Evolutionary conservation across 2,113 vertebrate species (phyloP), one percentile per base, ranked within the genome.

Genomic region (Tretioscincus oriximinensis): DNA sequence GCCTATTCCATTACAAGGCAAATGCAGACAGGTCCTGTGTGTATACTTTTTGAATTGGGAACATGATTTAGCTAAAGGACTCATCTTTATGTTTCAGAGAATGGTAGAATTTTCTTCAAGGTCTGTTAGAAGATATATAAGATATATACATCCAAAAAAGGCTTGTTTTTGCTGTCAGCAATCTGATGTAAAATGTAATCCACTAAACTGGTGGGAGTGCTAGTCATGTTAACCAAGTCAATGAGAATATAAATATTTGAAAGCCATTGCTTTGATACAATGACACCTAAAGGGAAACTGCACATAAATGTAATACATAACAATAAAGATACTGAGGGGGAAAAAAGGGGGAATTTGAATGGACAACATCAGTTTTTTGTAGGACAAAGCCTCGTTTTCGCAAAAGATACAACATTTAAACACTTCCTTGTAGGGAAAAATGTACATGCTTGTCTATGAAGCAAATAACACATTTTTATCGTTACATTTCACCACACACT

Each of bases 391-490:
- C 28, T 28, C 5, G 7, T 21, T 24, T 75, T 5, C 4, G 14
- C 54, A 58, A 18, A 58, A 58, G 54, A 18, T 58, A 7, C 31
- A 1, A 12, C 35, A 61, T 61, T 60, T 58, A 29, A 16, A 11
- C 29, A 60, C 54, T 75, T 61, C 54, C 20, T 22, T 61, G 22
- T 35, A 75, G 31, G 51, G 58, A 31, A 60, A 58, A 22, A 60
- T 60, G 29, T 35, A 5, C 24, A 24, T 28, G 60, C 3, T 10
- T 60, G 31, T 31, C 51, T 35, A 58, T 74, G 73, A 74, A 35
- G 54, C 73, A 35, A 60, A 73, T 31, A 58, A 54, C 49, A 58
- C 49, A 81, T 78, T 70, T 35, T 81, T 45, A 75, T 81, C 64
- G 74, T 75, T 81, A 67, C 71, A 14, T 24, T 73, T 54, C 41